phyloP scores from a whole-genome alignment of 2,797 vertebrate genomes.

The Enteromius radiatus region DNA sequence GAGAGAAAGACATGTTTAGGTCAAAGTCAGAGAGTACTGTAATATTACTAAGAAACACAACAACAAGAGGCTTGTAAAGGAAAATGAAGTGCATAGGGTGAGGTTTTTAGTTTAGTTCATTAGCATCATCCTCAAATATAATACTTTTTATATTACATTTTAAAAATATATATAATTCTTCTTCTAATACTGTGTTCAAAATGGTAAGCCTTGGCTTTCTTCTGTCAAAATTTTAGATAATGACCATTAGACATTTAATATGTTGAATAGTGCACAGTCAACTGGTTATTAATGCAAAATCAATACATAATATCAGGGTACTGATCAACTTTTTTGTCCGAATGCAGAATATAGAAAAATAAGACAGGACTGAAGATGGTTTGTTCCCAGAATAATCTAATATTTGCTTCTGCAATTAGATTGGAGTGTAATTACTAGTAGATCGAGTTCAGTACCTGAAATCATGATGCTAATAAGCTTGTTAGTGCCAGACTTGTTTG shows the following conservation, averaged over 20 bases:
- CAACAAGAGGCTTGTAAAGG: background rate
- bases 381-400: slow-evolving; percentile 31
- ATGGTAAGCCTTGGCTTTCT: background rate
- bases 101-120: background rate
- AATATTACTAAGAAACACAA: slow-evolving; percentile 42
- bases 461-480: slow-evolving; percentile 14
- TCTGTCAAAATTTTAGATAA: background rate
- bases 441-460: slow-evolving; percentile 8
- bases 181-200: background rate
- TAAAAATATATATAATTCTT: background rate
- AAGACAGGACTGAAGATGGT: background rate
- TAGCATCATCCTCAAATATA: background rate
- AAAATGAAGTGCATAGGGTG: slow-evolving; percentile 8
- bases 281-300: background rate
- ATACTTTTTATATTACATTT: background rate
- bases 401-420: slow-evolving; percentile 37
- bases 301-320: background rate
- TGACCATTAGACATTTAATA: background rate
- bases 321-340: background rate
- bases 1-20: slow-evolving; percentile 59
- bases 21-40: slow-evolving; percentile 66
- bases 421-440: slow-evolving; percentile 28
- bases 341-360: background rate
- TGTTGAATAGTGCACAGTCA: background rate
- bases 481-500: slow-evolving; percentile 25